phyloP scores from a whole-genome alignment of 2,113 vertebrate genomes.

The Onychostoma macrolepis region DNA sequence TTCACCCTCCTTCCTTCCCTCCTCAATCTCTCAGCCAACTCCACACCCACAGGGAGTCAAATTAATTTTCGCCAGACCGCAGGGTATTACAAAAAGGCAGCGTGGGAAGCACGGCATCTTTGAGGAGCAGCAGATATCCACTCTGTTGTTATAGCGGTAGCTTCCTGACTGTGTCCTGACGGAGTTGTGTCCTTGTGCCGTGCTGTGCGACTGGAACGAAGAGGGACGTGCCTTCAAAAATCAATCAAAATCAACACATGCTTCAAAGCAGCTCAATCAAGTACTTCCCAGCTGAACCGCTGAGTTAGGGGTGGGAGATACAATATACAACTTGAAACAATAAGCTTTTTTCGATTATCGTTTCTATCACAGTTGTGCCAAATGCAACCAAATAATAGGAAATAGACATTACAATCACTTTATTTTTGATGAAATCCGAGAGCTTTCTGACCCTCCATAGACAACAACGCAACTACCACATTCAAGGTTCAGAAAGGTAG shows the following conservation, averaged over 20 bases:
- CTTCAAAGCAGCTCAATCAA: conserved; percentile 36
- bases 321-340: neutral
- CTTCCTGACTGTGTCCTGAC: conserved; percentile 40
- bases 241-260: conserved; percentile 36
- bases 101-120: conserved; percentile 19
- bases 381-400: neutral
- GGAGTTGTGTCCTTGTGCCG: conserved; percentile 34
- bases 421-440: no score
- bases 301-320: neutral
- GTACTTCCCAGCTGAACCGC: neutral
- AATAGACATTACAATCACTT: neutral
- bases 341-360: neutral
- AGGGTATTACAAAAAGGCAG: conserved; percentile 44
- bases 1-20: neutral
- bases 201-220: conserved; percentile 25
- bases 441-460: no score
- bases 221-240: conserved; percentile 22
- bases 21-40: neutral
- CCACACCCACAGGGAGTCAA: conserved; percentile 48
- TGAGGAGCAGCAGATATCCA: conserved; percentile 33
- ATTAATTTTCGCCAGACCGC: conserved; percentile 54
- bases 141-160: conserved; percentile 24
- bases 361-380: conserved; percentile 6
- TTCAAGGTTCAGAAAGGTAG: no score
- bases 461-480: no score